A percentile compares a stretch with the other conserved stretches of the same genome.
phyloP scores from a whole-genome alignment of 1,140 invertebrate species.

The Atta colombica region DNA sequence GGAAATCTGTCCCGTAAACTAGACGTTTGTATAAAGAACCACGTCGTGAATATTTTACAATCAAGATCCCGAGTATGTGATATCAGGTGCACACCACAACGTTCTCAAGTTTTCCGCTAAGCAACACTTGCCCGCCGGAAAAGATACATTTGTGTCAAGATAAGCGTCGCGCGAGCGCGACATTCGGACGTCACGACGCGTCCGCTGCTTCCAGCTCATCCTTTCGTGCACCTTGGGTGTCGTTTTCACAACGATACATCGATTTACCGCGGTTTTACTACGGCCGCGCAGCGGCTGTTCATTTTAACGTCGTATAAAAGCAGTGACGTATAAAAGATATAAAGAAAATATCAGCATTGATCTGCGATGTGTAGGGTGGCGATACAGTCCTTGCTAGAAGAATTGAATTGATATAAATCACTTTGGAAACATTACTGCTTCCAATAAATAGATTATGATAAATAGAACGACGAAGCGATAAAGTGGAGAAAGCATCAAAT shows the following conservation, averaged over 20 bases:
- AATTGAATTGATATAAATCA: slow-evolving; percentile 13
- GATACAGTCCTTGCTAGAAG: background rate
- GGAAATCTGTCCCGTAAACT: slow-evolving; percentile 52
- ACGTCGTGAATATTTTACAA: slow-evolving; percentile 33
- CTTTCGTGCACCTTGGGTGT: background rate
- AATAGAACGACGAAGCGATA: background rate
- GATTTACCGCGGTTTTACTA: slow-evolving; percentile 69
- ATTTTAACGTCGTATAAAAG: slow-evolving; percentile 67
- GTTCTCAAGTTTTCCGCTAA: background rate
- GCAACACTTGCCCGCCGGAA: background rate
- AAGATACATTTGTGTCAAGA: background rate
- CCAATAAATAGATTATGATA: background rate
- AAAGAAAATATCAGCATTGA: slow-evolving; percentile 43
- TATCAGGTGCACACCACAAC: background rate
- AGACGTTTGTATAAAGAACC: slow-evolving; percentile 27
- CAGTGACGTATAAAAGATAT: slow-evolving; percentile 31
- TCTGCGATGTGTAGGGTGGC: slow-evolving; percentile 2
- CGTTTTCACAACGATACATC: slow-evolving; percentile 62
- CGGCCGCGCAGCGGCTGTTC: slow-evolving; percentile 17
- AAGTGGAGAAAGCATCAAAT: background rate
- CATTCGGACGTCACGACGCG: slow-evolving; percentile 2
- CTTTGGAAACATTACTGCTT: background rate
- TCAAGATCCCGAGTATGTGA: slow-evolving; percentile 1
- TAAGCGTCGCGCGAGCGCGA: background rate
- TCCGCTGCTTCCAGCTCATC: background rate